Percentiles rank a stretch among this genome's conserved stretches.
Evolutionary conservation across 2,797 vertebrate genomes (phyloP).

Genomic region (Argyrosomus regius): DNA sequence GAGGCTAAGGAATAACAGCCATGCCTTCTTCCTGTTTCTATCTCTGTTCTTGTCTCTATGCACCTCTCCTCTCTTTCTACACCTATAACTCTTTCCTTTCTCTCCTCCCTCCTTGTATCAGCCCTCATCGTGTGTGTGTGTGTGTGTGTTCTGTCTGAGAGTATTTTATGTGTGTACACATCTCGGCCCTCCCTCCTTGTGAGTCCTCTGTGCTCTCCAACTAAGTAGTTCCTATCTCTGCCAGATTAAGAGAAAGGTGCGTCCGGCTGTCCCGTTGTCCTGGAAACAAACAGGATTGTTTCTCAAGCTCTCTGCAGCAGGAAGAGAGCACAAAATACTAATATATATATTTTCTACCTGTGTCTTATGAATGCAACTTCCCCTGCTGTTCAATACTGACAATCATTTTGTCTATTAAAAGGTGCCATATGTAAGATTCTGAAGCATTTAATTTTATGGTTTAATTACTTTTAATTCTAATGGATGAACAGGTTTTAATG

Average conservation of each 20-base stretch:
- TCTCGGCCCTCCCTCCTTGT: slow-evolving; percentile 50
- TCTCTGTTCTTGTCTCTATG: slow-evolving; percentile 19
- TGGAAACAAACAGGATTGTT: slow-evolving; percentile 63
- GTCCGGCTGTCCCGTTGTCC: slow-evolving; percentile 55
- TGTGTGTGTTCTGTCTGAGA: slow-evolving; percentile 51
- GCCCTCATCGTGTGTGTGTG: slow-evolving; percentile 56
- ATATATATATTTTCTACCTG: not conserved
- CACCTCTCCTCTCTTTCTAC: slow-evolving; percentile 36
- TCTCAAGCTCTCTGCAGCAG: slow-evolving; percentile 10
- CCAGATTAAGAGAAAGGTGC: slow-evolving; percentile 67
- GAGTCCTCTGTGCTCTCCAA: slow-evolving; percentile 50
- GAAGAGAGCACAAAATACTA: slow-evolving; percentile 22
- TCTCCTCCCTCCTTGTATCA: slow-evolving; percentile 61
- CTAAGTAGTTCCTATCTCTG: slow-evolving; percentile 68
- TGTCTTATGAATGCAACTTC: slow-evolving; percentile 3
- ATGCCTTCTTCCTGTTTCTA: slow-evolving; percentile 17
- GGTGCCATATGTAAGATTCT: no score
- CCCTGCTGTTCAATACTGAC: not conserved
- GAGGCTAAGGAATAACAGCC: slow-evolving; percentile 17
- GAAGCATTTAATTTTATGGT: no score
- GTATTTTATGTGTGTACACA: slow-evolving; percentile 61
- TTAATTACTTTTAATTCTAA: no score
- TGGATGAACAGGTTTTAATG: no score
- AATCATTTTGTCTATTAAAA: not conserved
- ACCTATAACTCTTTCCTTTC: slow-evolving; percentile 42